Base-by-base conservation (phyloP, 2,888 invertebrate genomes). In the Tachina fera region DNA sequence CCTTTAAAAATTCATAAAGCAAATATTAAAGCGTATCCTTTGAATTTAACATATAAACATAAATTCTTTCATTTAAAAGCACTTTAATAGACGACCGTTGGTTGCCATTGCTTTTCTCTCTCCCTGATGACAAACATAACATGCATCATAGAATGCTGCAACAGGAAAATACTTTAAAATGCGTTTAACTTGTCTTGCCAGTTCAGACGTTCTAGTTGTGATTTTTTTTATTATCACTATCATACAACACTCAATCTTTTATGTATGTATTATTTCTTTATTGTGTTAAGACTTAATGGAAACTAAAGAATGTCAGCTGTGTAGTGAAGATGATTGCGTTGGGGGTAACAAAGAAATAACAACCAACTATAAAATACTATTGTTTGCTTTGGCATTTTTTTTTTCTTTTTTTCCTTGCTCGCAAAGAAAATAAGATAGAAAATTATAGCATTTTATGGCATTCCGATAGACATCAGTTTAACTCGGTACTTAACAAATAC, bases 381-480 rank as follows among this genome's bases (percentile, higher is more conserved):
- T 76, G 75, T 83, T 71, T 60, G 58, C 10, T 67, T 71, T 31
- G 31, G 31, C 31, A 31, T 31, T 31, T 5, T 31, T n/a, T n/a
- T n/a, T 5, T 31, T 5, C 31, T 1, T 31, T 31, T 6, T 31
- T 31, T 31, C 6, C 6, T 31, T 31, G 31, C 31, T 31, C 31
- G 31, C 31, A 31, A 51, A 49, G 41, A 51, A 45, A 39, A 31
- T 19, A 49, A 56, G 70, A 56, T 56, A 45, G 71, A 67, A 83
- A 72, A 77, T 77, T 60, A 77, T 53, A 45, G 51, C 71, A 77
- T 45, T 83, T 83, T 77, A 77, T 77, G 72, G 72, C 43, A 77
- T 77, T 65, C 41, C 65, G 65, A 77, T 72, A 83, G 58, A 67
- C 58, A 83, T 53, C 71, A 67, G 71, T 58, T 60, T 51, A 78